Conservation (phyloP, 2,888 invertebrate species). For the Beris morrisii region DNA sequence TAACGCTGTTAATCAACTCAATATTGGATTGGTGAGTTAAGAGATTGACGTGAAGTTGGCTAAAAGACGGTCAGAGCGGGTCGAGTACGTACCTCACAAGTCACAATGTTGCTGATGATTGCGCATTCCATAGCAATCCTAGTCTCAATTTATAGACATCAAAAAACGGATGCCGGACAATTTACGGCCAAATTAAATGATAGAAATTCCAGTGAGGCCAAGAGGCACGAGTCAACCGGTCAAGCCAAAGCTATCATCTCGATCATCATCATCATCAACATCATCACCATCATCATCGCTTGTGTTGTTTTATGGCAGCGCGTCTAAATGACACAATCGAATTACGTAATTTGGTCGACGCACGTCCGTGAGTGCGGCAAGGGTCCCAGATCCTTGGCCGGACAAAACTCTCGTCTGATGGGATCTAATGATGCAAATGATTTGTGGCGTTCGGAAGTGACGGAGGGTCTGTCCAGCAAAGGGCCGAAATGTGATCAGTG, state of each 20-base stretch:
- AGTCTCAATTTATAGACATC: neutral
- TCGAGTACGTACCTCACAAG: too few relatives aligned
- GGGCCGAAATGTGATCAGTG: too few relatives aligned
- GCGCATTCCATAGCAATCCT: conserved; percentile 9
- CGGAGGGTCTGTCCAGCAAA: too few relatives aligned
- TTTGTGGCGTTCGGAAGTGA: conserved; percentile 26
- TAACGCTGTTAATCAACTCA: too few relatives aligned
- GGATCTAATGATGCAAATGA: conserved; percentile 20
- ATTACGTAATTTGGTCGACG: neutral
- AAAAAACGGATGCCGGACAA: conserved; percentile 21
- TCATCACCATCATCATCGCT: too few relatives aligned
- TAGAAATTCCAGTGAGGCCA: neutral
- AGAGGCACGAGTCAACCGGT: conserved; percentile 23
- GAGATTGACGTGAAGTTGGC: too few relatives aligned
- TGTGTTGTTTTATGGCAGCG: too few relatives aligned
- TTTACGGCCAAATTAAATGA: conserved; percentile 25
- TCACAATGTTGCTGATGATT: neutral
- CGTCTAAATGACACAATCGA: too few relatives aligned
- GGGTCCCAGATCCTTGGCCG: neutral
- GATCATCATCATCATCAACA: too few relatives aligned
- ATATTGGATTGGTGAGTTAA: too few relatives aligned
- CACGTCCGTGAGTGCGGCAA: neutral
- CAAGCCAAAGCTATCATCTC: too few relatives aligned
- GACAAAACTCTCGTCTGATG: neutral
- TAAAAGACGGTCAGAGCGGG: too few relatives aligned